These are phyloP conservation scores for Antedon mediterranea DNA, from an alignment of 53 echinoderm and acorn worm genomes.

Conservation along the genomic window DNA sequence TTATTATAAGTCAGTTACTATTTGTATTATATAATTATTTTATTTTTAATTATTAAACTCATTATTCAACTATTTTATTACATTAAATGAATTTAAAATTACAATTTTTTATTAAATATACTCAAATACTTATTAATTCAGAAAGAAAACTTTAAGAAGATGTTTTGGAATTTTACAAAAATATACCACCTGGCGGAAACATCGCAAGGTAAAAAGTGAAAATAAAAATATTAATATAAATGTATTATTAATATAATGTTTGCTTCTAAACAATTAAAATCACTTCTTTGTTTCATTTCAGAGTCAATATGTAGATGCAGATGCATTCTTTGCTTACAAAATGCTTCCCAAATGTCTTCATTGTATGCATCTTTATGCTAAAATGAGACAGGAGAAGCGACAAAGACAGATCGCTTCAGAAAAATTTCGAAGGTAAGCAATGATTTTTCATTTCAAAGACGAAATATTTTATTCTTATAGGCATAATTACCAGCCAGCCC, in stretches of 20 bases:
- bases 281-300: conserved; percentile 1
- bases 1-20: conserved; percentile 38
- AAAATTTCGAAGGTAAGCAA: conserved; percentile 44
- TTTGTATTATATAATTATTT: too few relatives aligned
- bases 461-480: too few relatives aligned
- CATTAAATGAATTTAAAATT: too few relatives aligned
- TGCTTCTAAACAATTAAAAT: too few relatives aligned
- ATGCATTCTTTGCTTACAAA: conserved; percentile 37
- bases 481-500: too few relatives aligned
- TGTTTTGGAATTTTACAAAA: conserved; percentile 25
- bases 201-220: conserved; percentile 27
- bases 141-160: conserved; percentile 25
- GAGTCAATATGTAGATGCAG: conserved; percentile 59
- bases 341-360: conserved; percentile 46
- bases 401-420: conserved; percentile 18
- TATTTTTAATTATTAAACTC: too few relatives aligned
- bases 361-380: conserved; percentile 27
- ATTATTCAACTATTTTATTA: too few relatives aligned
- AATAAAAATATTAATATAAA: too few relatives aligned
- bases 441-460: too few relatives aligned
- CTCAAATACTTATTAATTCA: conserved; percentile 1
- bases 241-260: too few relatives aligned
- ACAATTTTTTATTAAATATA: too few relatives aligned
- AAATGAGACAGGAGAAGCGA: conserved; percentile 35
- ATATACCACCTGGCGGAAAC: conserved; percentile 46